Base-by-base conservation (phyloP, 2,888 invertebrate genomes). In the Neocrepidodera transversa region DNA sequence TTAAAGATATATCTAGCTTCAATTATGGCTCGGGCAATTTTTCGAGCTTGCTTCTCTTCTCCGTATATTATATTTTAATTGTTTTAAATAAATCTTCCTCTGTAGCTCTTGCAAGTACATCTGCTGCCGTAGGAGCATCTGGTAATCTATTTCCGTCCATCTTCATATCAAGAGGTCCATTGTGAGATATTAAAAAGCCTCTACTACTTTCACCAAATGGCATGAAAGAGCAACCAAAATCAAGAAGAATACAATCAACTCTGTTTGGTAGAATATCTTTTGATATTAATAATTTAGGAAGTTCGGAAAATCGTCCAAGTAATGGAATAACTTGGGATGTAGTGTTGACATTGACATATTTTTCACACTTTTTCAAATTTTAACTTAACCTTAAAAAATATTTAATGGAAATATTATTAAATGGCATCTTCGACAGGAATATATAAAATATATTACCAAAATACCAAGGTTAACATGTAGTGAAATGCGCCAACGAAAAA, bases 181-280 rank as follows among this genome's bases (percentile, higher is more conserved):
- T 86, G 76, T 87, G 87, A 45, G 87, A 89, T 0, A 96, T 74
- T 5, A 94, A 88, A 80, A 97, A 97, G 0, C 97, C 97, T 71
- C 97, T 84, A 13, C 85, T 83, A 0, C 88, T 85, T 65, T 83
- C 83, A 75, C 95, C 93, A 76, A 95, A 88, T 79, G 97, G 97
- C 94, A 97, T 95, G 0, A 96, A 95, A 0, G 97, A 97, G 73
- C 92, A 93, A 5, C 97, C 97, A 78, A 93, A 91, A 80, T 97
- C 97, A 80, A 96, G 93, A 16, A 97, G 77, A 54, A 96, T 87
- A 0, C 91, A 93, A 82, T 97, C 95, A 26, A 97, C 82, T 50
- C 87, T 86, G 56, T 85, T 85, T 59, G 84, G 84, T 18, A 76
- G 74, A n/a, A 92, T 79, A 23, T 84, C 82, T 14, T 84, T 77